These are phyloP conservation scores for Podilymbus podiceps DNA, from an alignment of 2,113 vertebrate genomes.

Conservation along the genomic window DNA sequence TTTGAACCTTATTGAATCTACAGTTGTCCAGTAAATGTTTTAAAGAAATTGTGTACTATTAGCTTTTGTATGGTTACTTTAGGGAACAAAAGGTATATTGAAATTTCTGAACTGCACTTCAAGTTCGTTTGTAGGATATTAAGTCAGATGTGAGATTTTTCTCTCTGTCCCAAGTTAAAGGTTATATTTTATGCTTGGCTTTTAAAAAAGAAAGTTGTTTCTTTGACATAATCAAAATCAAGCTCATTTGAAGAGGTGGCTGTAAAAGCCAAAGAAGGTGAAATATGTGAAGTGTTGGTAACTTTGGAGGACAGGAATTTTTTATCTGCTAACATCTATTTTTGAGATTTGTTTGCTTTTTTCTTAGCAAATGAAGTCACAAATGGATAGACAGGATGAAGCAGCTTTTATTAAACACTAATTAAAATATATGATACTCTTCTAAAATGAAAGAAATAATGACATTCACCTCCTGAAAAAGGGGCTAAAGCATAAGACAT, in stretches of 20 bases:
- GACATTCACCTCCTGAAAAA: not conserved
- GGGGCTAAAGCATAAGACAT: not conserved
- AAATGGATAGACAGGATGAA: not conserved
- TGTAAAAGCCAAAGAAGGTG: not conserved
- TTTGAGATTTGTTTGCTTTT: not conserved
- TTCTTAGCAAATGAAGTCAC: not conserved
- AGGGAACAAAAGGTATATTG: not conserved
- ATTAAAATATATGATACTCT: not conserved
- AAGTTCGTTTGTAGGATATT: not conserved
- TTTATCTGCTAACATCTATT: not conserved
- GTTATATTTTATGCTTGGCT: not conserved
- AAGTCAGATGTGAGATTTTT: not conserved
- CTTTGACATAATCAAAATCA: not conserved
- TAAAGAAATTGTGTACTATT: not conserved
- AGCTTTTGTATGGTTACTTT: not conserved
- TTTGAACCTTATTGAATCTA: not conserved
- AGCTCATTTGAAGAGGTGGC: not conserved
- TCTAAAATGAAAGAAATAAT: not conserved
- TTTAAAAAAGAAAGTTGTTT: not conserved
- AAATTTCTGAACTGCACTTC: not conserved
- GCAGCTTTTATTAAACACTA: not conserved
- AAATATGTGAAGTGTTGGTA: not conserved
- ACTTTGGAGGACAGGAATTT: not conserved
- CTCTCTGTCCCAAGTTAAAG: not conserved
- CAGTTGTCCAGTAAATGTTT: not conserved